phyloP scores from a whole-genome alignment of 1,140 invertebrate species.

The Euwallacea similis region DNA sequence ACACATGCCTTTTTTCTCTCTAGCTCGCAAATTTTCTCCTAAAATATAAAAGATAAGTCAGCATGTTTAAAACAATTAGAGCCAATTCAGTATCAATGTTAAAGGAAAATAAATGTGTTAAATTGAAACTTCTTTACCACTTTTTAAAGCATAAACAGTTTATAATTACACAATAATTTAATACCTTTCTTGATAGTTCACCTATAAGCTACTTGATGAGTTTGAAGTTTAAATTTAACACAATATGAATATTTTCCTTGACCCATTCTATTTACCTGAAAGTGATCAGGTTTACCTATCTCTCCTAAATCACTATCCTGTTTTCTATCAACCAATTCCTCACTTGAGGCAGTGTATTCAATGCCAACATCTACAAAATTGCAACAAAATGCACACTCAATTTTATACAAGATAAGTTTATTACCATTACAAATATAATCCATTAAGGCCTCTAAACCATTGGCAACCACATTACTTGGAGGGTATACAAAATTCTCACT shows the following conservation, averaged over 20 bases:
- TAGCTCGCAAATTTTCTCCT: conserved; percentile 62
- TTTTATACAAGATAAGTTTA: conserved; percentile 5
- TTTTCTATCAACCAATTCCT: no score
- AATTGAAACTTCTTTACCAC: no score
- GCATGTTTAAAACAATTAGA: background rate
- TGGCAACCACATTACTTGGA: conserved; percentile 58
- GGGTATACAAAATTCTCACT: conserved; percentile 65
- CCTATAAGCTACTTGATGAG: no score
- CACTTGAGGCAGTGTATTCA: conserved; percentile 18
- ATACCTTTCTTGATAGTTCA: no score
- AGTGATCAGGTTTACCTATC: background rate
- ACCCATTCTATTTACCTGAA: background rate
- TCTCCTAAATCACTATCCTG: no score
- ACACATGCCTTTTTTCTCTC: conserved; percentile 68
- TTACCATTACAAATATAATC: conserved; percentile 63
- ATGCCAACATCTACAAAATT: conserved; percentile 40
- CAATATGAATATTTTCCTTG: no score
- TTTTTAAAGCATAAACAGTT: no score
- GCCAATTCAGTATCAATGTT: background rate
- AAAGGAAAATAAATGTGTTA: no score
- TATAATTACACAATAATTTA: no score
- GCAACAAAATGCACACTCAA: background rate
- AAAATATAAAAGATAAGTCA: conserved; percentile 54
- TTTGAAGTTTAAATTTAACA: no score
- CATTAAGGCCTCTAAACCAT: conserved; percentile 67